Evolutionary conservation across 1,140 invertebrate species (phyloP).

Genomic region (Tetragonula clypearis): DNA sequence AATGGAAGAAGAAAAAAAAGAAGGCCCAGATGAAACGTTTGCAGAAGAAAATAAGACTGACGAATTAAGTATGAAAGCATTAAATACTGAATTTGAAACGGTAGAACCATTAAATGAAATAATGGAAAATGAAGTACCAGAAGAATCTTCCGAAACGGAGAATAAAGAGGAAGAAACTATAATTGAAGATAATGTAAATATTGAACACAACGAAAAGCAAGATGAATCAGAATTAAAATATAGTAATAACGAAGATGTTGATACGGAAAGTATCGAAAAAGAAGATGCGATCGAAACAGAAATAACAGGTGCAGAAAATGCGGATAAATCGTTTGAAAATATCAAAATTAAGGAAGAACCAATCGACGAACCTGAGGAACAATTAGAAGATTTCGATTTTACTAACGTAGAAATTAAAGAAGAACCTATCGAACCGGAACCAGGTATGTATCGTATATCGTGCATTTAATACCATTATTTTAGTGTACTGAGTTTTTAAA

Average conservation of each 20-base stretch:
- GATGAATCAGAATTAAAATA: constrained; percentile 80
- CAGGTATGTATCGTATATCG: constrained; percentile 76
- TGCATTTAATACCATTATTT: not conserved
- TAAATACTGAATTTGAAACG: constrained; percentile 25
- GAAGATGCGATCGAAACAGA: constrained; percentile 68
- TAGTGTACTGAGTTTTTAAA: not conserved
- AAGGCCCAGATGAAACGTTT: constrained; percentile 66
- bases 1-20: constrained; percentile 70
- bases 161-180: constrained; percentile 71
- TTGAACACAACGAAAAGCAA: constrained; percentile 62
- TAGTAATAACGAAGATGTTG: constrained; percentile 50
- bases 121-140: not conserved
- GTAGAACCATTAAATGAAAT: constrained; percentile 7
- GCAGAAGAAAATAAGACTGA: constrained; percentile 79
- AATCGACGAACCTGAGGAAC: constrained; percentile 66
- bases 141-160: constrained; percentile 25
- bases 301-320: constrained; percentile 31
- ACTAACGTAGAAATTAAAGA: constrained; percentile 82
- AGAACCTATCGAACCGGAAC: constrained; percentile 84
- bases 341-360: constrained; percentile 83
- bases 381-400: constrained; percentile 67
- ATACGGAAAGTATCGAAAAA: constrained; percentile 38
- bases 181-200: constrained; percentile 71
- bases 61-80: constrained; percentile 61
- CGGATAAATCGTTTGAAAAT: constrained; percentile 77